Evolutionary conservation across 2,797 vertebrate species (phyloP).

Genomic region (Toxotes lorentzi): DNA sequence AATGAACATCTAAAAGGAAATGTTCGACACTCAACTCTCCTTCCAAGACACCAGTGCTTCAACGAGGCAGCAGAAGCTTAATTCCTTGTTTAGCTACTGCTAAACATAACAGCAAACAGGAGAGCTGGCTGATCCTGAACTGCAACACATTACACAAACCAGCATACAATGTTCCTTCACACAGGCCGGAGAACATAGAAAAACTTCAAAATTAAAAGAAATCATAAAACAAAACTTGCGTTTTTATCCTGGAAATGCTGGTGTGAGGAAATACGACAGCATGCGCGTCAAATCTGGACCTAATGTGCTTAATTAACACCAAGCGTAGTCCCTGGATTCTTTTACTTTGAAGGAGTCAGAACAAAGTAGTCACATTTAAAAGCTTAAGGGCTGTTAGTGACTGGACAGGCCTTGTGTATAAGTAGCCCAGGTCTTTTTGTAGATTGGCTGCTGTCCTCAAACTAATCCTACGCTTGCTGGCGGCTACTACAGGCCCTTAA

Average conservation of each 20-base stretch:
- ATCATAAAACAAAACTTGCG: neutral
- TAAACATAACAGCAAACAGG: conserved; percentile 41
- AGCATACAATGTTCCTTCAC: conserved; percentile 12
- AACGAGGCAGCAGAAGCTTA: conserved; percentile 32
- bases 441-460: conserved; percentile 44
- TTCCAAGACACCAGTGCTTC: conserved; percentile 11
- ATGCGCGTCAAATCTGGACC: neutral
- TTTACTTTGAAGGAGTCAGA: conserved; percentile 41
- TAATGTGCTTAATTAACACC: conserved; percentile 37
- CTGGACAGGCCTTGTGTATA: conserved; percentile 39
- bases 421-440: conserved; percentile 52
- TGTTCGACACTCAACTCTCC: neutral
- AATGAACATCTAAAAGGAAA: neutral
- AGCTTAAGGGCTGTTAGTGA: conserved; percentile 53
- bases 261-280: conserved; percentile 30
- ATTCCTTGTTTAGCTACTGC: conserved; percentile 26
- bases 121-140: conserved; percentile 45
- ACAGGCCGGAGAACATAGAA: neutral
- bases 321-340: conserved; percentile 3
- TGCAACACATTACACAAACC: conserved; percentile 18
- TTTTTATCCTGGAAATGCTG: conserved; percentile 30
- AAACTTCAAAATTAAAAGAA: neutral
- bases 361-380: conserved; percentile 27
- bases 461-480: conserved; percentile 64
- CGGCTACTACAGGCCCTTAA: conserved; percentile 26